Base-by-base conservation (phyloP, 2,113 vertebrate species). In the Pedionomus torquatus region DNA sequence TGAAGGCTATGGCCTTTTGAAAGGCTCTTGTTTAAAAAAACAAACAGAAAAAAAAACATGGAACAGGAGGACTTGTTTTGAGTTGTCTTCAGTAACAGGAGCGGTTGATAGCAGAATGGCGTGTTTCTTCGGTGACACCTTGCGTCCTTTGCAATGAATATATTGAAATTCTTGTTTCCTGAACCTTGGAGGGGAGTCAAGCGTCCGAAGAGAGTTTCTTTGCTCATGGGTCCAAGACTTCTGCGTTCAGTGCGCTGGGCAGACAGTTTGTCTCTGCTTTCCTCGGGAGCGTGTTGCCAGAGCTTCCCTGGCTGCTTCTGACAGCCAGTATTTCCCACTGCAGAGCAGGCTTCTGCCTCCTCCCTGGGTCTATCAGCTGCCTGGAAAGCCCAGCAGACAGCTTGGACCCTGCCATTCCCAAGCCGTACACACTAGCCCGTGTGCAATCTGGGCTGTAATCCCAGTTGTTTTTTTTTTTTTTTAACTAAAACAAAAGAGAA, bases 261-360 rank as follows among this genome's bases (percentile, higher is more conserved):
- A 96, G 96, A 94, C 96, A 93, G 81, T 90, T 95, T 87, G 96
- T 97, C 95, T 96, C 94, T 21, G 11, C 85, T 91, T 77, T 96
- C 65, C 43, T 81, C 0, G 1, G 75, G 70, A 87, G 31, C 0
- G 0, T 0, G 0, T 74, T 89, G 83, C 94, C 95, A 91, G 93
- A 92, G 55, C 54, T 87, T 72, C 75, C 70, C 94, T 90, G 65
- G 61, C 91, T 92, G 81, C 68, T 69, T 52, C 92, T 80, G 71
- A 69, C 82, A 82, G 84, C 25, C 77, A 54, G 48, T 4, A 12
- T 72, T 95, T 85, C 93, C 78, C 82, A 24, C 43, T 60, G 90
- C 70, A 80, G 70, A 63, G 82, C 58, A 10, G 49, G 64, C 85
- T 80, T 55, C 94, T 71, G 89, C 81, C 87, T 82, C 25, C 66